Evolutionary conservation across 1,140 invertebrate genomes (phyloP).

Genomic region (Anadara kagoshimensis): DNA sequence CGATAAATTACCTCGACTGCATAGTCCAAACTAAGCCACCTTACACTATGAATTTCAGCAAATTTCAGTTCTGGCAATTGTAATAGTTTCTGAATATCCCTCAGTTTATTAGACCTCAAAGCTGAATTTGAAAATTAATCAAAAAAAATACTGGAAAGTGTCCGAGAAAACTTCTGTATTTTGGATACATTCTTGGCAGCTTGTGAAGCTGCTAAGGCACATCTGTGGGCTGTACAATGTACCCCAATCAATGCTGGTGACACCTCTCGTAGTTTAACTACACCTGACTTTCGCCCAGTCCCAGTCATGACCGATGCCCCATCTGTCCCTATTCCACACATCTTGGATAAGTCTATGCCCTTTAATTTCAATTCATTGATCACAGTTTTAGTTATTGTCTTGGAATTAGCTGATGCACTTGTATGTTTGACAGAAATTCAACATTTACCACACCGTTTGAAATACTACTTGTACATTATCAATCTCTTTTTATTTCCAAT

Average conservation of each 20-base stretch:
- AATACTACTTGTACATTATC: slow-evolving; percentile 17
- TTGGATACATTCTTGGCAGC: slow-evolving; percentile 13
- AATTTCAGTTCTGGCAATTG: slow-evolving; percentile 36
- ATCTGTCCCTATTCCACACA: slow-evolving; percentile 30
- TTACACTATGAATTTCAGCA: slow-evolving; percentile 15
- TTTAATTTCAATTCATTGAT: background rate
- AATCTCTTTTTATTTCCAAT: slow-evolving; percentile 4
- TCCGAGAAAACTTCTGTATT: slow-evolving; percentile 5
- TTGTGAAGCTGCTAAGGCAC: slow-evolving; percentile 31
- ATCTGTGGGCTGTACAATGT: slow-evolving; percentile 35
- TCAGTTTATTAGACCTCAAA: slow-evolving; percentile 31
- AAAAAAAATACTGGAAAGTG: slow-evolving; percentile 25
- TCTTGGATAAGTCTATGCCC: slow-evolving; percentile 1
- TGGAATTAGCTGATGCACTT: slow-evolving; percentile 4
- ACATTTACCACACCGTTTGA: background rate
- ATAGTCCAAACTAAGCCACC: slow-evolving; percentile 13
- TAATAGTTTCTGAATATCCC: slow-evolving; percentile 80
- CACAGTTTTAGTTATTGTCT: slow-evolving; percentile 1
- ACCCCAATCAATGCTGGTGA: slow-evolving; percentile 28
- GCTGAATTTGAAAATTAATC: slow-evolving; percentile 13
- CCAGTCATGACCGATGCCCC: slow-evolving; percentile 35
- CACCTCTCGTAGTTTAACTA: background rate
- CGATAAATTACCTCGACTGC: slow-evolving; percentile 7
- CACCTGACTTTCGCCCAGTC: slow-evolving; percentile 13
- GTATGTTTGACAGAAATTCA: slow-evolving; percentile 9